Conservation (phyloP, 2,113 vertebrate genomes). For the Forbesichthys agassizii region DNA sequence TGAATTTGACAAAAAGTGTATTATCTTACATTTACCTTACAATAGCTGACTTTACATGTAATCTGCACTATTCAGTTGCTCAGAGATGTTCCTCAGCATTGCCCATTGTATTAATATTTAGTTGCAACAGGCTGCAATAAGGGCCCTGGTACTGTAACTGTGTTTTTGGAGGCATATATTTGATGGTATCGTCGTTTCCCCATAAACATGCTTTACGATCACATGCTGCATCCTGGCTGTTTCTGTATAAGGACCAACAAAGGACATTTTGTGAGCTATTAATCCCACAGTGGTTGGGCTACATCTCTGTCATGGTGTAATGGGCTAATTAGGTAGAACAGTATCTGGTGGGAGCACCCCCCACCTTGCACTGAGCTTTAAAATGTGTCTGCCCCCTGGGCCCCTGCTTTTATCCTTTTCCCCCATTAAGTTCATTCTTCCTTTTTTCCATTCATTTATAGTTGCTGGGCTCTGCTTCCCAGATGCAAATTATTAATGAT, state of each 20-base stretch:
- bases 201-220: conserved; percentile 49
- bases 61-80: not conserved
- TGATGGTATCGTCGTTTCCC: conserved; percentile 28
- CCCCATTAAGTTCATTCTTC: not conserved
- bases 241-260: conserved; percentile 48
- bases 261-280: conserved; percentile 59
- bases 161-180: conserved; percentile 30
- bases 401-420: not conserved
- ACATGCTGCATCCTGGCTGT: conserved; percentile 38
- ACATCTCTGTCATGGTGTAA: conserved; percentile 46
- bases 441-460: conserved; percentile 8
- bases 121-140: not conserved
- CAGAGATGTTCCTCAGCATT: not conserved
- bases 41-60: too few relatives aligned
- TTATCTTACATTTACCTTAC: too few relatives aligned
- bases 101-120: not conserved
- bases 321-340: conserved; percentile 60
- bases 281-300: conserved; percentile 40
- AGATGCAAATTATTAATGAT: not conserved
- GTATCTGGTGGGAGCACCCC: conserved; percentile 49
- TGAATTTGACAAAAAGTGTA: too few relatives aligned
- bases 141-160: conserved; percentile 12
- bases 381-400: conserved; percentile 23
- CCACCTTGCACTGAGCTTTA: conserved; percentile 32
- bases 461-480: not conserved